phyloP scores from a whole-genome alignment of 2,797 vertebrate species.

The Nyctalus aviator region DNA sequence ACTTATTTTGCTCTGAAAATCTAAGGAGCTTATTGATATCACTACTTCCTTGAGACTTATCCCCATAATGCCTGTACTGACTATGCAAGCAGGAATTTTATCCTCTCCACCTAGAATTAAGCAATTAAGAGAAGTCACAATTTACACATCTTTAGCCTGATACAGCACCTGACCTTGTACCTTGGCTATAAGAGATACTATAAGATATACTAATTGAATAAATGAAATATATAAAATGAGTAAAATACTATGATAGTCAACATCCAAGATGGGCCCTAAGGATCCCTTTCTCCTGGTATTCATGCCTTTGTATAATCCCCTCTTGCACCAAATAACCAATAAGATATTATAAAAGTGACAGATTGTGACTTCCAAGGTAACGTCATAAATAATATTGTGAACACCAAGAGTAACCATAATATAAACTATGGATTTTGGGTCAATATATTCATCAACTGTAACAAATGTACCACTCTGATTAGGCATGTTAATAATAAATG shows the following conservation, averaged over 20 bases:
- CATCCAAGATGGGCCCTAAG: background rate
- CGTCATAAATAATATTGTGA: background rate
- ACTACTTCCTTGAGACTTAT: background rate
- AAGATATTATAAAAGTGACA: background rate
- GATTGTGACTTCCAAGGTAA: background rate
- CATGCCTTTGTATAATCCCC: background rate
- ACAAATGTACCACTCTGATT: background rate
- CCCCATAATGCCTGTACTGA: background rate
- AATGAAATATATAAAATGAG: background rate
- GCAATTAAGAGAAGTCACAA: slow-evolving; percentile 35
- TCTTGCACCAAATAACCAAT: background rate
- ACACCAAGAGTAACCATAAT: background rate
- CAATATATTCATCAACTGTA: background rate
- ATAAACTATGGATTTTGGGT: background rate
- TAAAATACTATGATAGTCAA: background rate
- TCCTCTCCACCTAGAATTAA: background rate
- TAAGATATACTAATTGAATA: slow-evolving; percentile 8
- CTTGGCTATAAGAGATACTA: background rate
- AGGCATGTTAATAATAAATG: background rate
- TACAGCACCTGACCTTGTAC: background rate
- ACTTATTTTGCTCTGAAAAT: background rate
- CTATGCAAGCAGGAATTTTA: background rate
- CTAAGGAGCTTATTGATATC: background rate
- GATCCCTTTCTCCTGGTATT: background rate
- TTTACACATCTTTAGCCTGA: background rate